Base-by-base conservation (phyloP, 2,797 vertebrate species). In the Anableps anableps region DNA sequence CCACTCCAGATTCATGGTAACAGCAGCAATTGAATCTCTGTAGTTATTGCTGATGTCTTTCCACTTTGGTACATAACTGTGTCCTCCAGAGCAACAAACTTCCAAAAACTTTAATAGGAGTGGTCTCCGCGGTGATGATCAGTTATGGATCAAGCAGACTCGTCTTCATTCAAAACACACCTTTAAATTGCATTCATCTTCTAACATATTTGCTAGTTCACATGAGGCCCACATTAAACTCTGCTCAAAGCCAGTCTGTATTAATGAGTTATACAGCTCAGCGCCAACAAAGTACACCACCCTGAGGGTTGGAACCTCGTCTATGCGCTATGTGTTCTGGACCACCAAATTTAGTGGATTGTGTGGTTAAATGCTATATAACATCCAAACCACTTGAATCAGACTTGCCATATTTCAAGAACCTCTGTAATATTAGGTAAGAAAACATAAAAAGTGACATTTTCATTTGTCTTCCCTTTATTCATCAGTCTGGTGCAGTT, bases 351-450 rank as follows among this genome's bases (percentile, higher is more conserved):
- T 76, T 31, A 64, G 34, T 47, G 17, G 53, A 45, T 43, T 36
- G n/a, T 88, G 78, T 47, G 80, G 78, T 78, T 55, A 38, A 85
- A 88, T 55, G 74, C 75, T 53, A 82, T 78, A 80, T 72, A 75
- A 74, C 76, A 74, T 71, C 51, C 36, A 88, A 90, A 83, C 77
- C 51, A 55, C 86, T 31, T 79, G 81, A 90, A 71, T 86, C 51
- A 80, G 36, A 21, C 64, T 47, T 51, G 50, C 19, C 50, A 34
- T 76, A 70, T 21, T 34, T 3, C 62, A 36, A 26, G 23, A 71
- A 5, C 43, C n/a, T 16, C 29, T 68, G 31, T 75, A 31, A 16
- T 45, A 45, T 45, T 45, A 26, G 0, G 41, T 45, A 1, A 74
- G 79, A 77, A 70, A 43, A 41, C 73, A 29, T 13, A 66, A 72